Evolutionary conservation across 1,140 invertebrate genomes (phyloP), one percentile per base, ranked within the genome.

Genomic region (Araneus ventricosus): DNA sequence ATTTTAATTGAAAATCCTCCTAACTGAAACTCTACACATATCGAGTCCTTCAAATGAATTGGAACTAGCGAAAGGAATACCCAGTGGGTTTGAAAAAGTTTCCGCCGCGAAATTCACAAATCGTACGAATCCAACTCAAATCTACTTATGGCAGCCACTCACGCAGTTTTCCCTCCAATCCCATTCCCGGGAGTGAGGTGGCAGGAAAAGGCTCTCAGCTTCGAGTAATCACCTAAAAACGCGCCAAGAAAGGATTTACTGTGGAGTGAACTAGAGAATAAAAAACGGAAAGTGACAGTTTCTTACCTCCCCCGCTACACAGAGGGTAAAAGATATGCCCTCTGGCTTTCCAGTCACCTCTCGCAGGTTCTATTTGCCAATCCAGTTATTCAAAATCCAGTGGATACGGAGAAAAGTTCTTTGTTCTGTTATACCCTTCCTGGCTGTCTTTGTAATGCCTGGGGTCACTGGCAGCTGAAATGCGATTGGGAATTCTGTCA

Each of bases 191-290:
- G 30, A 22, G 70, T 37, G 20, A 14, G 34, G 10, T 20, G 34
- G 70, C 17, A 75, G 70, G 70, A 75, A 75, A 75, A 37, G 17
- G 70, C 30, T 75, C 34, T 75, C 27, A 24, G 34, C 14, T 86
- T 20, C 84, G 30, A 59, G 84, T 86, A 86, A 86, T 86, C 84
- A 86, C 57, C 84, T 86, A 61, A 61, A 86, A 86, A 57, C 52
- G 84, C 22, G 20, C 1, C 41, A 82, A 52, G 24, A 52, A 45
- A 24, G 41, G 34, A 30, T n/a, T n/a, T n/a, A n/a, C n/a, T 14
- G 20, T 22, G 27, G 37, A 75, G 20, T 20, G 17, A 67, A 67
- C n/a, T n/a, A n/a, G n/a, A 17, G 27, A 70, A 45, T 8, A 61
- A 86, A 86, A 59, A 61, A 24, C 22, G 57, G 30, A 86, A 39